These are phyloP conservation scores for Erinaceus europaeus DNA, from an alignment of 2,113 vertebrate species.

Conservation along the genomic window DNA sequence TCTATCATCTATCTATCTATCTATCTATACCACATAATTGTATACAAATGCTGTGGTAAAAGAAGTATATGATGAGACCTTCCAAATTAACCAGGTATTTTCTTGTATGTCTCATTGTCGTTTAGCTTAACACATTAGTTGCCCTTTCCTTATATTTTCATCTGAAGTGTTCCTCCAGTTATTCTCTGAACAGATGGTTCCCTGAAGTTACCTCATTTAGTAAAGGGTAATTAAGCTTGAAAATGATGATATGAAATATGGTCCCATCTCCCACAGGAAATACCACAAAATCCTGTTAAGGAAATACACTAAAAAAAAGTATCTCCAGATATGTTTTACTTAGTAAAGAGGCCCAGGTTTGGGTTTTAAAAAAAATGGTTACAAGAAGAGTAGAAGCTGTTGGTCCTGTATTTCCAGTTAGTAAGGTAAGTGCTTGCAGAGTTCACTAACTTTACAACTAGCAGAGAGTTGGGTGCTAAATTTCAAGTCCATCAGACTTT, in stretches of 20 bases:
- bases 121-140: background rate
- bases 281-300: background rate
- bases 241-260: background rate
- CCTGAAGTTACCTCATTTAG: slow-evolving; percentile 5
- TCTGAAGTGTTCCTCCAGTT: slow-evolving; percentile 12
- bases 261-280: background rate
- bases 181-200: slow-evolving; percentile 30
- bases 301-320: background rate
- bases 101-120: background rate
- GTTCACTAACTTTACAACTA: background rate
- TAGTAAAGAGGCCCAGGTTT: background rate
- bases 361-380: background rate
- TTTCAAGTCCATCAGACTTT: background rate
- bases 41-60: background rate
- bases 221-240: background rate
- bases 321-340: background rate
- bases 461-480: background rate
- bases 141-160: background rate
- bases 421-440: background rate
- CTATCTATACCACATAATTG: background rate
- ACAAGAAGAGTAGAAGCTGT: background rate
- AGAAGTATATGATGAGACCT: background rate
- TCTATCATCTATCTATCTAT: too few species aligned
- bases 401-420: slow-evolving; percentile 33
- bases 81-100: background rate